Conservation (phyloP, 2,888 invertebrate genomes). For the Aleiodes leptofemur region DNA sequence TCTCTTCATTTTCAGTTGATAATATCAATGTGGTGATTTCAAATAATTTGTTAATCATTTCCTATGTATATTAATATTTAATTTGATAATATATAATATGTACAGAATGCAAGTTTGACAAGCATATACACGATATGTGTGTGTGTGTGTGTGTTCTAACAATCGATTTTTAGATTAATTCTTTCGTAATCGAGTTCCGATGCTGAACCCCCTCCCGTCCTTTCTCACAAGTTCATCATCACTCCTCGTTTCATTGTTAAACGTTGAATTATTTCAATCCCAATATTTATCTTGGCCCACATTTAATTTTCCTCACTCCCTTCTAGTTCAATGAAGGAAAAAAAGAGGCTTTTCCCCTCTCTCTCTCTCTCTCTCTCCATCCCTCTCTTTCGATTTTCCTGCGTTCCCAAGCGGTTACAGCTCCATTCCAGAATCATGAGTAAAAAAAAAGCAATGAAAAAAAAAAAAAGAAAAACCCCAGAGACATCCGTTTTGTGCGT, state of each 20-base stretch:
- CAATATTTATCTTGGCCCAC: not conserved
- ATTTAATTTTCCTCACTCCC: not conserved
- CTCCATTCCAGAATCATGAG: constrained; percentile 32
- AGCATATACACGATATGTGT: constrained; percentile 18
- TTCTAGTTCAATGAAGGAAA: not conserved
- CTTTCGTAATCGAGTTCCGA: constrained; percentile 16
- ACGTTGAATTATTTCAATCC: constrained; percentile 18
- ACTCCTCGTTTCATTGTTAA: constrained; percentile 12
- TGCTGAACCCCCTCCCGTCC: not conserved
- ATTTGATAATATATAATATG: not conserved
- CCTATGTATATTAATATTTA: not conserved
- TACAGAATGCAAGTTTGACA: constrained; percentile 30
- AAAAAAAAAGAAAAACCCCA: not conserved
- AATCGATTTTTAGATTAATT: constrained; percentile 33
- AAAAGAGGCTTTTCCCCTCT: not conserved
- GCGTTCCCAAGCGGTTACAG: constrained; percentile 18
- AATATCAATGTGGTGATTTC: not conserved
- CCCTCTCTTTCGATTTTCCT: not conserved
- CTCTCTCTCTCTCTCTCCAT: no score
- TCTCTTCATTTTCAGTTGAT: not conserved
- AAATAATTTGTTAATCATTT: not conserved
- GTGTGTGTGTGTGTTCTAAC: not conserved
- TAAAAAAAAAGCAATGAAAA: not conserved
- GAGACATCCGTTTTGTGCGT: constrained; percentile 32
- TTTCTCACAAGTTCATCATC: not conserved